A percentile compares a stretch with the other conserved stretches of the same genome.
These are phyloP conservation scores for Caenorhabditis angaria DNA, from an alignment of 2,888 invertebrate genomes.

Conservation along the genomic window DNA sequence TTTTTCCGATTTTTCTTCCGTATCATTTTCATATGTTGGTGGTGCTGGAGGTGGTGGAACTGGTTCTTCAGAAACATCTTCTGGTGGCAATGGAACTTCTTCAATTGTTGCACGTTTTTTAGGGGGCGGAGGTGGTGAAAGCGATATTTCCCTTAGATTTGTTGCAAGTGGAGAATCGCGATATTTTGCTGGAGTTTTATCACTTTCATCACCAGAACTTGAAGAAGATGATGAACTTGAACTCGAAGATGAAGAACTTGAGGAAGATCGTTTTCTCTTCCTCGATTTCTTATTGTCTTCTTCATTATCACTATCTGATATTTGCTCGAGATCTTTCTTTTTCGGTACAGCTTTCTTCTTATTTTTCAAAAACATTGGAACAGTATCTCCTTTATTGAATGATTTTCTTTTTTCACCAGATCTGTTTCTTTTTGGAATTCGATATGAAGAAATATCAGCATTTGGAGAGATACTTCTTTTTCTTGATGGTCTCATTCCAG, in stretches of 20 bases:
- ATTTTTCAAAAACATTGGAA: slow-evolving; percentile 3
- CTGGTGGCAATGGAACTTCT: neutral
- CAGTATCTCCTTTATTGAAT: neutral
- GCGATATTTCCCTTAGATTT: neutral
- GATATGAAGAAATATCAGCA: slow-evolving; percentile 19
- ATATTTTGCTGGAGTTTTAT: slow-evolving; percentile 24
- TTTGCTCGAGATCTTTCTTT: neutral
- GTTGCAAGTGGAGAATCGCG: slow-evolving; percentile 6
- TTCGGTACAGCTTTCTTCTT: neutral
- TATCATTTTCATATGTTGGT: slow-evolving; percentile 9
- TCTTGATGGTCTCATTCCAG: slow-evolving; percentile 12
- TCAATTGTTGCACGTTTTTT: slow-evolving; percentile 3
- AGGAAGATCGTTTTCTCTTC: slow-evolving; percentile 5
- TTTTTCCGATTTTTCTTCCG: slow-evolving; percentile 1
- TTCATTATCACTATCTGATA: neutral
- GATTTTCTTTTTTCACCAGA: neutral
- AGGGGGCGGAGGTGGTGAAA: neutral
- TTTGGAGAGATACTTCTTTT: neutral
- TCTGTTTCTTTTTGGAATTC: slow-evolving; percentile 18
- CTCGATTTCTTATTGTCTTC: neutral
- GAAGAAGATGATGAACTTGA: slow-evolving; percentile 16
- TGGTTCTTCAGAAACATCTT: neutral
- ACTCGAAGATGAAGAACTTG: slow-evolving; percentile 8
- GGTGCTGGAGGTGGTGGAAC: slow-evolving; percentile 16
- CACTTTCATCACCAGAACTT: slow-evolving; percentile 6